Evolutionary conservation across 2,888 invertebrate genomes (phyloP).

Genomic region (Subacronicta megacephala): DNA sequence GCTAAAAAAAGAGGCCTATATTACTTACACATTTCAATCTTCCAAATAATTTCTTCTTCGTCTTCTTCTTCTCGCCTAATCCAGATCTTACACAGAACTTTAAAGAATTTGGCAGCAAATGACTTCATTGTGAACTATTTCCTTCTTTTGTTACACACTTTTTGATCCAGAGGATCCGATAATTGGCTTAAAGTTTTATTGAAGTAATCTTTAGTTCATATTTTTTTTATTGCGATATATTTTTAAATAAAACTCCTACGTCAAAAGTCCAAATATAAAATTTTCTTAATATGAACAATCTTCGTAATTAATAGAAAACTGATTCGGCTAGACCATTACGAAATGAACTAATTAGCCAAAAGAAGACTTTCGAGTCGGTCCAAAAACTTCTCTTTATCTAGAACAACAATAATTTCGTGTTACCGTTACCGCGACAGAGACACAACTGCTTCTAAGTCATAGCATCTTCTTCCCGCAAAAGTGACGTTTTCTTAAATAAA

Average conservation of each 20-base stretch:
- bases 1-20: no score
- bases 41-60: constrained; percentile 55
- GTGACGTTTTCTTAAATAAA: constrained; percentile 24
- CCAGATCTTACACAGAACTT: constrained; percentile 47
- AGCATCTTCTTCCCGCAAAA: constrained; percentile 44
- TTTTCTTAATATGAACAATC: not conserved
- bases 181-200: no score
- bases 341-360: constrained; percentile 8
- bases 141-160: constrained; percentile 23
- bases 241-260: constrained; percentile 14
- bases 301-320: not conserved
- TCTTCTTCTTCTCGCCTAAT: constrained; percentile 44
- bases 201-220: not conserved
- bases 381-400: constrained; percentile 18
- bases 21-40: constrained; percentile 50
- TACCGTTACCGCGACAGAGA: constrained; percentile 7
- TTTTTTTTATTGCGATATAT: not conserved
- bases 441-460: constrained; percentile 30
- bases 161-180: no score
- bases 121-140: constrained; percentile 29
- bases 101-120: constrained; percentile 37
- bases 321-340: constrained; percentile 2
- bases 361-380: constrained; percentile 6
- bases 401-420: constrained; percentile 20
- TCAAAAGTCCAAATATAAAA: not conserved